Percentiles rank a stretch among this genome's conserved stretches.
These are phyloP conservation scores for Lepidocyrtinus sp. DNA, from an alignment of 2,888 invertebrate genomes.

Conservation along the genomic window DNA sequence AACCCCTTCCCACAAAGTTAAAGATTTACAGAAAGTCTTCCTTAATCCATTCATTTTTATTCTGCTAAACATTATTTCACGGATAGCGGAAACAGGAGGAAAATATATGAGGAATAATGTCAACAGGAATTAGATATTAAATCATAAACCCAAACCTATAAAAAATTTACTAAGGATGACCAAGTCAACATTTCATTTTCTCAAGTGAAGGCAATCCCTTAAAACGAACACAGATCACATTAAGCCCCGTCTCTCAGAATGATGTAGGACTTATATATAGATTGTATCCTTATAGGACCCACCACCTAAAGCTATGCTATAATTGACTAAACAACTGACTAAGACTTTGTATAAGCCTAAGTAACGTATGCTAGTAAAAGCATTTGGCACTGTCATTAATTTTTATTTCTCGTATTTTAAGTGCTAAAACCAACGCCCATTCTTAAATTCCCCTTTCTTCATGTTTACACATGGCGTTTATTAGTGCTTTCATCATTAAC, in stretches of 20 bases:
- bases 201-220: no score
- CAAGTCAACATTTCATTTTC: neutral
- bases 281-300: no score
- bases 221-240: no score
- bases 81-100: neutral
- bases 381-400: no score
- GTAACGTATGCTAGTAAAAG: no score
- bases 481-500: constrained; percentile 28
- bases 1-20: neutral
- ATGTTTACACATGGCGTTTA: constrained; percentile 6
- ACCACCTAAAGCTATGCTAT: no score
- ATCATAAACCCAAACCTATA: neutral
- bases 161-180: neutral
- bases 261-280: no score
- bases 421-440: neutral
- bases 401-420: neutral
- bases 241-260: no score
- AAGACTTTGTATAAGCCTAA: no score
- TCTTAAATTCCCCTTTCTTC: constrained; percentile 2
- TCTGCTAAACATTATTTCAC: constrained; percentile 18
- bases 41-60: constrained; percentile 28
- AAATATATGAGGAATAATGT: constrained; percentile 25
- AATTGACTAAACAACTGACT: no score
- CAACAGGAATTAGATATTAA: constrained; percentile 27
- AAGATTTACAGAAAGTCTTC: neutral